These are phyloP conservation scores for Bursaphelenchus okinawaensis DNA, from an alignment of 2,888 invertebrate genomes.

Conservation along the genomic window DNA sequence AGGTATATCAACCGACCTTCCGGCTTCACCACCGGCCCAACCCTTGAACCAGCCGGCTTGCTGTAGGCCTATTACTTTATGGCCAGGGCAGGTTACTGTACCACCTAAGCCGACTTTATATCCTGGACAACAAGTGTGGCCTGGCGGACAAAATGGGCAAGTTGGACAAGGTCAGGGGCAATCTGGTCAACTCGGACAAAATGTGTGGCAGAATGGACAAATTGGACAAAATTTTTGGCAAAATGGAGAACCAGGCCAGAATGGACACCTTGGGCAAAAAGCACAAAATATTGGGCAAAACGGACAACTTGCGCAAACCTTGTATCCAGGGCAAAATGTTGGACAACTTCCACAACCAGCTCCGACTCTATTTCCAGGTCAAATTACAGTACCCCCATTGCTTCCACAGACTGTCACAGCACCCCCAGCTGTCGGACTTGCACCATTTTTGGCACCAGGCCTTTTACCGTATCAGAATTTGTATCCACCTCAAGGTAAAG, in stretches of 20 bases:
- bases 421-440: too few relatives aligned
- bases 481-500: too few relatives aligned
- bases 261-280: too few relatives aligned
- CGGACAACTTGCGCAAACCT: neutral
- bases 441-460: too few relatives aligned
- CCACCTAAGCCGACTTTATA: neutral
- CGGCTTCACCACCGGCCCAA: neutral
- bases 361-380: neutral
- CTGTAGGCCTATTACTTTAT: neutral
- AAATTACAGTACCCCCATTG: neutral
- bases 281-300: too few relatives aligned
- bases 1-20: conserved; percentile 4
- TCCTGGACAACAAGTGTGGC: conserved; percentile 4
- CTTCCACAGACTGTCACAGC: too few relatives aligned
- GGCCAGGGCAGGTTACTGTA: neutral
- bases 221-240: neutral
- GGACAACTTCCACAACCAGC: neutral
- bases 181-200: neutral
- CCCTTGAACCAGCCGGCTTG: neutral
- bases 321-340: neutral
- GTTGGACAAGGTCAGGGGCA: too few relatives aligned
- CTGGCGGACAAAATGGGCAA: too few relatives aligned
- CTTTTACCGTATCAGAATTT: too few relatives aligned
- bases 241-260: neutral
- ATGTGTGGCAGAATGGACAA: neutral